phyloP scores from a whole-genome alignment of 2,797 vertebrate genomes.

The Smutsia gigantea region DNA sequence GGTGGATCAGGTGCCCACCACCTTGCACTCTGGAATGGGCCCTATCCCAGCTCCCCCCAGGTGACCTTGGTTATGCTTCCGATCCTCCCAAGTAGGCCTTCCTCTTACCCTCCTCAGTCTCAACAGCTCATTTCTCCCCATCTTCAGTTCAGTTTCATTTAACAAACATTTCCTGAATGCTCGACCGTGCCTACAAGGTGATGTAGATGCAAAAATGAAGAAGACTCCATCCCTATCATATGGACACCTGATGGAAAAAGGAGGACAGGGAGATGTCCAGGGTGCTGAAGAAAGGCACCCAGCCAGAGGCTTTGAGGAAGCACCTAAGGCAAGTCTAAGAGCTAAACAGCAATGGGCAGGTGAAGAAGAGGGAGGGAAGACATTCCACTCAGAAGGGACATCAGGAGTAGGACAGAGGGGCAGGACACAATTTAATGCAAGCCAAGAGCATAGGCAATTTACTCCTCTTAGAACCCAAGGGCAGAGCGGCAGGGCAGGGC shows the following conservation, averaged over 20 bases:
- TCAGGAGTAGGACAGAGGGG: not conserved
- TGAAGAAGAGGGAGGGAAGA: not conserved
- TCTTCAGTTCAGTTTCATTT: not conserved
- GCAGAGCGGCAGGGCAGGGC: not conserved
- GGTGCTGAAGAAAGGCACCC: not conserved
- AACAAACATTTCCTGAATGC: not conserved
- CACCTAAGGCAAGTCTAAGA: not conserved
- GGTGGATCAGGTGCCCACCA: not conserved
- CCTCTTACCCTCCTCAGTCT: not conserved
- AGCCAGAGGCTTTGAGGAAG: not conserved
- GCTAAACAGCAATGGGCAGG: not conserved
- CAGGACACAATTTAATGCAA: not conserved
- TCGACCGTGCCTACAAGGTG: not conserved
- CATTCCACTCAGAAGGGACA: not conserved
- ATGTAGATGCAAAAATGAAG: not conserved
- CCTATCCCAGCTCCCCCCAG: not conserved
- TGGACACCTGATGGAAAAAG: not conserved
- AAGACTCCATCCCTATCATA: not conserved
- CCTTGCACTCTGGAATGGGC: not conserved
- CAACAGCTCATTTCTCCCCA: not conserved
- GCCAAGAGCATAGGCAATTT: not conserved
- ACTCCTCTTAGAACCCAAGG: not conserved
- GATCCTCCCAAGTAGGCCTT: not conserved
- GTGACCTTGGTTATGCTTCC: not conserved
- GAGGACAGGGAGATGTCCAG: not conserved